These are phyloP conservation scores for Trichomycterus rosablanca DNA, from an alignment of 2,113 vertebrate genomes.

Conservation along the genomic window DNA sequence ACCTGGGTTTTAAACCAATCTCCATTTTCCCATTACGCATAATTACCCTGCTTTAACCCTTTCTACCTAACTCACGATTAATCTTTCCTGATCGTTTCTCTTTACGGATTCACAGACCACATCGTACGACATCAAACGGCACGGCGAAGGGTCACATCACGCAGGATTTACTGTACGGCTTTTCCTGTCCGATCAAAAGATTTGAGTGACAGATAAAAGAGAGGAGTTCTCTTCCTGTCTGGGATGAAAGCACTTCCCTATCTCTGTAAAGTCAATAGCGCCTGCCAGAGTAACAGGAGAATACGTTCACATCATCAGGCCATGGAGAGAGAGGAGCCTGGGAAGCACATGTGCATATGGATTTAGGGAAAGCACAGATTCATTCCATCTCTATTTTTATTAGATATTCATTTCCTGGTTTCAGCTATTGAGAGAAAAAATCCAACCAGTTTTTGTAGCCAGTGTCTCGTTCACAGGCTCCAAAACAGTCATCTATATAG, in stretches of 20 bases:
- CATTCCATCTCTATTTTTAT: constrained; percentile 22
- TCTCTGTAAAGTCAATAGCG: constrained; percentile 37
- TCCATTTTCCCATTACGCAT: constrained; percentile 1
- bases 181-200: constrained; percentile 24
- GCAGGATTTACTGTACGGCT: constrained; percentile 13
- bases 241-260: constrained; percentile 37
- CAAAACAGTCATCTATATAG: too few species aligned
- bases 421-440: too few species aligned
- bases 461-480: too few species aligned
- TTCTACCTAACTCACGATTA: neutral
- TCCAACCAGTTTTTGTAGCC: too few species aligned
- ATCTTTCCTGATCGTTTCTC: neutral
- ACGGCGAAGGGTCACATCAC: neutral
- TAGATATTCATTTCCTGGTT: too few species aligned
- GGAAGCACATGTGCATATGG: constrained; percentile 23
- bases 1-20: constrained; percentile 5
- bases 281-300: constrained; percentile 24
- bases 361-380: constrained; percentile 15
- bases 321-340: neutral
- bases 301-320: constrained; percentile 24
- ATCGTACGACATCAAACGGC: neutral
- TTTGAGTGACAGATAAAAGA: constrained; percentile 34
- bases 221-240: constrained; percentile 25
- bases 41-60: neutral
- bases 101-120: constrained; percentile 1